Conservation (phyloP, 2,888 invertebrate species). For the Euspilapteryx auroguttella region DNA sequence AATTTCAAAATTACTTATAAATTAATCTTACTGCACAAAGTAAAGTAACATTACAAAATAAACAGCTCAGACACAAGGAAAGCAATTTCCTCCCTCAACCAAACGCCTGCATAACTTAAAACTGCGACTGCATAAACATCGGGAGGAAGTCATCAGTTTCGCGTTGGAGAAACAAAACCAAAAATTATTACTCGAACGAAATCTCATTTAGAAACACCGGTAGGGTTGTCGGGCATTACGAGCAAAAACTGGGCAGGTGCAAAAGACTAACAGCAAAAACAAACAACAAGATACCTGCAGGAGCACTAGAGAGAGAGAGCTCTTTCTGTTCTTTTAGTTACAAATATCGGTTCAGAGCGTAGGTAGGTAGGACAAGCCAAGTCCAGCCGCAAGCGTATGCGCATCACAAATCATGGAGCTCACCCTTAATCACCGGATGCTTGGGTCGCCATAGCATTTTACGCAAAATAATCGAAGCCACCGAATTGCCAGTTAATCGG, state of each 20-base stretch:
- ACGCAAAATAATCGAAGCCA: constrained; percentile 58
- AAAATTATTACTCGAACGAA: constrained; percentile 17
- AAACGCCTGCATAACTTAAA: constrained; percentile 1
- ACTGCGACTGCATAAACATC: constrained; percentile 9
- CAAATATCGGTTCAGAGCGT: constrained; percentile 39
- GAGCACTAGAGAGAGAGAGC: constrained; percentile 17
- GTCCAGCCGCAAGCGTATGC: constrained; percentile 30
- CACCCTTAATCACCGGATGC: constrained; percentile 57
- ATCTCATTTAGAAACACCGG: constrained; percentile 24
- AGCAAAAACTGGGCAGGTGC: constrained; percentile 46
- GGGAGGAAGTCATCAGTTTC: constrained; percentile 17
- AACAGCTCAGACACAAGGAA: too few relatives aligned
- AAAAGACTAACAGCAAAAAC: constrained; percentile 37
- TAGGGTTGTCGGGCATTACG: constrained; percentile 13
- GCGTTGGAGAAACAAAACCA: constrained; percentile 17
- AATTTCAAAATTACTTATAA: too few relatives aligned
- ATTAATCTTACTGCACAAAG: too few relatives aligned
- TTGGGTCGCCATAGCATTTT: constrained; percentile 56
- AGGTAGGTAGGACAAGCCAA: constrained; percentile 17
- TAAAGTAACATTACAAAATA: too few relatives aligned
- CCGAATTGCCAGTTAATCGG: constrained; percentile 60
- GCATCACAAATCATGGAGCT: constrained; percentile 51
- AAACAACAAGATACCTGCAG: constrained; percentile 29
- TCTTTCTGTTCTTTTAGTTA: too few relatives aligned
- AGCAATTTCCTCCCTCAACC: too few relatives aligned